Conservation (phyloP, 2,797 vertebrate species). For the Psittacula echo region DNA sequence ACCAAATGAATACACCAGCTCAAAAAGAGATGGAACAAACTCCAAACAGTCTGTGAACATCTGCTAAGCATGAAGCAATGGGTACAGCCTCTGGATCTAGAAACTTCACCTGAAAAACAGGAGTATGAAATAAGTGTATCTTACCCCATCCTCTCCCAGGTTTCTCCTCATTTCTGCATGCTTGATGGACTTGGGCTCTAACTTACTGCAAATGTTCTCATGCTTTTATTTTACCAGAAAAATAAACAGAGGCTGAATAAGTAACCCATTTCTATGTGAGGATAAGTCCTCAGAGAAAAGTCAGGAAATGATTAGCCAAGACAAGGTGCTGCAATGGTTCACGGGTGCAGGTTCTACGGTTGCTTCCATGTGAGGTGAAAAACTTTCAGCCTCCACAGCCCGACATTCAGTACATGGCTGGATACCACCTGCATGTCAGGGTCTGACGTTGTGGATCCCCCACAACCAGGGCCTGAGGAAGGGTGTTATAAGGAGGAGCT, state of each 20-base stretch:
- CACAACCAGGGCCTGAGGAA: not conserved
- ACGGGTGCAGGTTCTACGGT: rapidly evolving
- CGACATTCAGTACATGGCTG: rapidly evolving
- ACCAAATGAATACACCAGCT: not conserved
- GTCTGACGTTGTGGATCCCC: rapidly evolving
- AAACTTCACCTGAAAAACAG: not conserved
- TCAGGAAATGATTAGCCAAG: not conserved
- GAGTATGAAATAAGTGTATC: not conserved
- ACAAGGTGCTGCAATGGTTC: not conserved
- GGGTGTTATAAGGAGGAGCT: not conserved
- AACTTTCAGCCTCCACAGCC: not conserved
- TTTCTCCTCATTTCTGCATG: not conserved
- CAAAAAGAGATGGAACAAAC: not conserved
- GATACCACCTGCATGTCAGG: rapidly evolving
- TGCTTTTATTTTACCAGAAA: not conserved
- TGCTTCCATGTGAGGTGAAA: rapidly evolving
- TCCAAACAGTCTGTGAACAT: not conserved
- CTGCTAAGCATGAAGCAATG: not conserved
- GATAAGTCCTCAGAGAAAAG: not conserved
- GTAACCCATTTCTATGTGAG: not conserved
- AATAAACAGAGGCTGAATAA: not conserved
- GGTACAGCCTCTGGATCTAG: not conserved
- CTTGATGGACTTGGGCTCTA: not conserved
- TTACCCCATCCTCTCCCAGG: not conserved
- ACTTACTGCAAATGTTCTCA: not conserved